phyloP scores from a whole-genome alignment of 2,888 invertebrate genomes.

The Xestia c-nigrum region DNA sequence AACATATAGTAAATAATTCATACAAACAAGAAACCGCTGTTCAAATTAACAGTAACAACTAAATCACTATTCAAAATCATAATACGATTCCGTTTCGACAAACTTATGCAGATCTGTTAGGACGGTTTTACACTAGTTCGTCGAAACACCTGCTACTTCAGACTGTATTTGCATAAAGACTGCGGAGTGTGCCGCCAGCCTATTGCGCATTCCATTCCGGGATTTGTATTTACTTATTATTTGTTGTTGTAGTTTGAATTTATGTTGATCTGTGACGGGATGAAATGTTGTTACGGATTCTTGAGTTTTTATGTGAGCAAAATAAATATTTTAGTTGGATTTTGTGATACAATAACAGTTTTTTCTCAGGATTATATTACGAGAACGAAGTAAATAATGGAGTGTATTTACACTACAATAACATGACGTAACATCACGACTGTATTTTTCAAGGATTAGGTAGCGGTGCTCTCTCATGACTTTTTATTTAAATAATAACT shows the following conservation, averaged over 20 bases:
- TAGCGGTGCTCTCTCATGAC: too few species aligned
- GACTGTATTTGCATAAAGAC: conserved; percentile 62
- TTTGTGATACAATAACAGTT: conserved; percentile 8
- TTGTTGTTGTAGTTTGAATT: conserved; percentile 45
- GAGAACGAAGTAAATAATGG: background rate
- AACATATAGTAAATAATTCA: conserved; percentile 56
- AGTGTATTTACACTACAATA: background rate
- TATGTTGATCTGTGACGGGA: conserved; percentile 50
- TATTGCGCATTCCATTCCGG: conserved; percentile 51
- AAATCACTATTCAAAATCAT: conserved; percentile 63
- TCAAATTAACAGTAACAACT: conserved; percentile 59
- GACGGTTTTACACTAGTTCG: conserved; percentile 60
- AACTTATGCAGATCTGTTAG: conserved; percentile 69
- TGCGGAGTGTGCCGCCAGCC: conserved; percentile 54
- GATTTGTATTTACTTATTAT: conserved; percentile 61
- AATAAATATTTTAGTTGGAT: conserved; percentile 22
- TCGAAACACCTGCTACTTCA: conserved; percentile 60
- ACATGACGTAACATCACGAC: background rate
- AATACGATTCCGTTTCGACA: conserved; percentile 61
- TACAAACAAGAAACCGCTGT: conserved; percentile 56
- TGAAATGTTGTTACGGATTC: conserved; percentile 30
- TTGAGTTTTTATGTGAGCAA: conserved; percentile 14
- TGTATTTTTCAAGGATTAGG: background rate
- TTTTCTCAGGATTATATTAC: background rate
- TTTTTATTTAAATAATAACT: too few species aligned